Conservation (phyloP, 2,888 invertebrate genomes). For the Peribatodes rhomboidaria region DNA sequence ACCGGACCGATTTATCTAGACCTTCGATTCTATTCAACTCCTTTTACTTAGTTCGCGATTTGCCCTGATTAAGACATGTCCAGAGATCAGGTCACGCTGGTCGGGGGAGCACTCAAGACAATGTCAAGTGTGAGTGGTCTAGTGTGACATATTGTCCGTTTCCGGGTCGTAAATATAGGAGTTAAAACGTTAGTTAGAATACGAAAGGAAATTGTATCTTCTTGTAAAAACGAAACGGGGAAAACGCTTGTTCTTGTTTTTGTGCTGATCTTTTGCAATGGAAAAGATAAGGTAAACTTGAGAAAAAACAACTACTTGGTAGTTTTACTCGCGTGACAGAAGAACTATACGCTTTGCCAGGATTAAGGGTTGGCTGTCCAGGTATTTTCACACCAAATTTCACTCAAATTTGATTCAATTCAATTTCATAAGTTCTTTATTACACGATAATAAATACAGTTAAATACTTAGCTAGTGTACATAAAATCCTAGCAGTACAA, state of each 20-base stretch:
- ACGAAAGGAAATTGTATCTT: constrained; percentile 35
- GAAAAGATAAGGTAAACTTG: neutral
- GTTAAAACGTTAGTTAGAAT: constrained; percentile 54
- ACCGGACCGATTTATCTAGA: constrained; percentile 52
- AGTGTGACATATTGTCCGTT: constrained; percentile 66
- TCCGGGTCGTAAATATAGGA: constrained; percentile 65
- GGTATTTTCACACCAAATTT: too few species aligned
- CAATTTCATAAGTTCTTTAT: too few species aligned
- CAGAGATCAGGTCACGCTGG: constrained; percentile 55
- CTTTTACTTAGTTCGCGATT: constrained; percentile 17
- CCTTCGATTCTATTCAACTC: constrained; percentile 41
- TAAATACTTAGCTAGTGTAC: too few species aligned
- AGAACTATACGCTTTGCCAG: too few species aligned
- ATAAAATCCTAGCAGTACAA: too few species aligned
- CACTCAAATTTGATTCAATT: too few species aligned
- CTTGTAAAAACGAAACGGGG: constrained; percentile 27
- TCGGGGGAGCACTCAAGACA: constrained; percentile 47
- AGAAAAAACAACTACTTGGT: too few species aligned
- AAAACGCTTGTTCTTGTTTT: constrained; percentile 34
- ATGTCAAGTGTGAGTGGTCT: constrained; percentile 56
- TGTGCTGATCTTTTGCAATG: constrained; percentile 5
- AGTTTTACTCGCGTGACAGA: too few species aligned
- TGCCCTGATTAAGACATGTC: constrained; percentile 40
- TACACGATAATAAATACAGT: too few species aligned
- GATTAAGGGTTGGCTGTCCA: too few species aligned